Base-by-base conservation (phyloP, 2,888 invertebrate genomes). In the Achlya flavicornis region DNA sequence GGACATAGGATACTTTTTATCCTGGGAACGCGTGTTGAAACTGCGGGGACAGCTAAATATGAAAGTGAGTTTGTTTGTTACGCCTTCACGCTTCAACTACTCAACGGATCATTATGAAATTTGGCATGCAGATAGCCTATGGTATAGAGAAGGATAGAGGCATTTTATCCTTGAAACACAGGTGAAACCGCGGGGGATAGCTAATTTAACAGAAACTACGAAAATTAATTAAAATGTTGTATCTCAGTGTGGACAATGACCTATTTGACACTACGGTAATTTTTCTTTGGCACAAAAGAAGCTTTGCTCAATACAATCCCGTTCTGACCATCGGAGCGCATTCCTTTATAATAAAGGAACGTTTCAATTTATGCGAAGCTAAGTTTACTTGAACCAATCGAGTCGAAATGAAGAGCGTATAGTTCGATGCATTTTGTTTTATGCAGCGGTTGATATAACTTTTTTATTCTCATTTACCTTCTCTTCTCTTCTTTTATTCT, bases 291-390 rank as follows among this genome's bases (percentile, higher is more conserved):
- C 70, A 69, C 73, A 69, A 73, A 75, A 74, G 75, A 62, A 76
- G 77, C 77, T 77, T 77, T 76, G 69, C 69, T 70, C 69, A 70
- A 73, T 76, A 75, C 75, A 73, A 79, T 76, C 74, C 69, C 63
- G 58, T 46, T 57, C 64, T 64, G 69, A 68, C 73, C 71, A 65
- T 67, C 68, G 65, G 63, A 64, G 71, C 65, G 69, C 71, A 68
- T 73, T 73, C 71, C 64, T 70, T 72, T 71, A 75, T 74, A 75
- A 73, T 75, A 78, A 65, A 73, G 67, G 69, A 64, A 66, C 65
- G 68, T 70, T 69, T 76, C 72, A 74, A 74, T 72, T 73, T 72
- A 75, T 72, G 73, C 74, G 73, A 69, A 67, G 70, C 65, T 66
- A 66, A 65, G 71, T 76, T 73, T 75, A 72, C 73, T 72, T 65